Conservation (phyloP, 2,113 vertebrate species). For the Macroglossus sobrinus region DNA sequence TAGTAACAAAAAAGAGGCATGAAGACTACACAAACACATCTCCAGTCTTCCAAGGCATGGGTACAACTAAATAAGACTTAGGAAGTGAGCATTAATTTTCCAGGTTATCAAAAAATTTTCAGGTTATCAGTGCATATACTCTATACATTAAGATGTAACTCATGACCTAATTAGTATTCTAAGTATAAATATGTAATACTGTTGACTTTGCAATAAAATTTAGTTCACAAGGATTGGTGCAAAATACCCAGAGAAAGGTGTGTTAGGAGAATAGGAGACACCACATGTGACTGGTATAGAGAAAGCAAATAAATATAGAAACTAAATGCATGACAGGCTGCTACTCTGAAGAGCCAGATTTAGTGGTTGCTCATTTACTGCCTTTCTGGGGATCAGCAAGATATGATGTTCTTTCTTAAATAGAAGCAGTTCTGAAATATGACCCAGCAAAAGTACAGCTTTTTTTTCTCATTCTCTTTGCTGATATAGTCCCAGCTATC, state of each 20-base stretch:
- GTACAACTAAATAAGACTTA: background rate
- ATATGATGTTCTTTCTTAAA: background rate
- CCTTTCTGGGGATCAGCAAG: background rate
- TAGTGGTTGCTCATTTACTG: background rate
- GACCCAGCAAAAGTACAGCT: background rate
- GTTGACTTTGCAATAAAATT: slow-evolving; percentile 9
- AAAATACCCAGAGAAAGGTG: background rate
- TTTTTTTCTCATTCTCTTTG: background rate
- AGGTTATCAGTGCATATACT: background rate
- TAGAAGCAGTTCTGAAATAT: background rate
- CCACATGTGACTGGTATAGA: background rate
- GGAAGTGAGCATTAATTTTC: background rate
- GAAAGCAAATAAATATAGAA: background rate
- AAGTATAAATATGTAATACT: background rate
- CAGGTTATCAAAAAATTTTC: background rate
- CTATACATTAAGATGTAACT: background rate
- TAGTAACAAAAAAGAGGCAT: background rate
- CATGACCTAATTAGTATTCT: background rate
- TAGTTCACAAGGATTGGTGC: background rate
- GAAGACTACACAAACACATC: background rate
- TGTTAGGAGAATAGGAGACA: background rate
- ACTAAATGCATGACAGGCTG: background rate
- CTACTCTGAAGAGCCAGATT: background rate
- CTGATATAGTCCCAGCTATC: background rate
- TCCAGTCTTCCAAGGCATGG: background rate